These are phyloP conservation scores for Calephelis nemesis DNA, from an alignment of 1,140 invertebrate genomes.

Conservation along the genomic window DNA sequence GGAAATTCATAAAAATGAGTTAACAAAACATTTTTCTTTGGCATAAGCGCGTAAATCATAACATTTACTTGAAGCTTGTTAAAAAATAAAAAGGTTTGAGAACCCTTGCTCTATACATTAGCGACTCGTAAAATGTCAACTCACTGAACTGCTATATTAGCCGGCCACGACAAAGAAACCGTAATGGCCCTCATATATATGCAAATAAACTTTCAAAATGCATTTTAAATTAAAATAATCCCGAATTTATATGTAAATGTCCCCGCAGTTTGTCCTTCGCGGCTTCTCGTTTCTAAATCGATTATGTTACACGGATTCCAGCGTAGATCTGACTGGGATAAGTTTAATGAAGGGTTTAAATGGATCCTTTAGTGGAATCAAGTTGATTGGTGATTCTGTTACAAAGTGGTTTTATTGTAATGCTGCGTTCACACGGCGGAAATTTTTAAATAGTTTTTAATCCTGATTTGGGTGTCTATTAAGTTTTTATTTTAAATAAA, in stretches of 20 bases:
- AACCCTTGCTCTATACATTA: slow-evolving; percentile 2
- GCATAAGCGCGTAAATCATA: no score
- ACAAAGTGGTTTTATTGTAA: slow-evolving; percentile 35
- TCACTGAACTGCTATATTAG: slow-evolving; percentile 61
- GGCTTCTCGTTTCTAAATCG: slow-evolving; percentile 72
- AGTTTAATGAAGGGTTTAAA: slow-evolving; percentile 74
- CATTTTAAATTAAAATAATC: slow-evolving; percentile 77
- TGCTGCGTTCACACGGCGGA: slow-evolving; percentile 10
- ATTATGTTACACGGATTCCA: slow-evolving; percentile 71
- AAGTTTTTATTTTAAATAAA: no score
- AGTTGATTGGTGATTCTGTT: slow-evolving; percentile 63
- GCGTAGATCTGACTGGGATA: slow-evolving; percentile 68
- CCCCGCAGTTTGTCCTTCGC: slow-evolving; percentile 72
- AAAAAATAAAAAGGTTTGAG: no score
- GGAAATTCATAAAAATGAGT: no score
- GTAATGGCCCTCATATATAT: slow-evolving; percentile 70
- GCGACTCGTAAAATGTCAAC: slow-evolving; percentile 43
- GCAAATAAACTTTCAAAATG: slow-evolving; percentile 73
- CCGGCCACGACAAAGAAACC: slow-evolving; percentile 60
- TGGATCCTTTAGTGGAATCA: slow-evolving; percentile 60
- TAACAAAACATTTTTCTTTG: no score
- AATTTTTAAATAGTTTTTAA: not conserved
- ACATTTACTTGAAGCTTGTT: no score
- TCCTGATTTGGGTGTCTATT: no score
- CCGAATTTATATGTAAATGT: slow-evolving; percentile 76